These are phyloP conservation scores for Ptychochromis oligacanthus DNA, from an alignment of 2,113 vertebrate species.

Conservation along the genomic window DNA sequence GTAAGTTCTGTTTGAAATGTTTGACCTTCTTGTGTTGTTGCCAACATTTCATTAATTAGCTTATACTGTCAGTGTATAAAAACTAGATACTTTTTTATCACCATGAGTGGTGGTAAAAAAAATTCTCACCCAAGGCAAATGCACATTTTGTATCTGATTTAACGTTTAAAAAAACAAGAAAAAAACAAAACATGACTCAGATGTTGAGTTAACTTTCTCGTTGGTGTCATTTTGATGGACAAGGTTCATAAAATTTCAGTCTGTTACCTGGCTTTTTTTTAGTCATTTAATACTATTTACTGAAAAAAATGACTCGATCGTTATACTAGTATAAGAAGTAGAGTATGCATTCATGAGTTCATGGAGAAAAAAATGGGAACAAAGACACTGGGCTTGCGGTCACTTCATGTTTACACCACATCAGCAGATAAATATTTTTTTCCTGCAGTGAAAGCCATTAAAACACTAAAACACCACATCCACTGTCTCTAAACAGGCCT, in stretches of 20 bases:
- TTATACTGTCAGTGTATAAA: accelerated
- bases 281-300: accelerated
- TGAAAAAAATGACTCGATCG: neutral
- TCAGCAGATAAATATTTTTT: neutral
- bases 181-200: no score
- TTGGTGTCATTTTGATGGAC: neutral
- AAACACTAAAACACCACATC: neutral
- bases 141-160: neutral
- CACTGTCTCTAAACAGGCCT: no score
- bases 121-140: neutral
- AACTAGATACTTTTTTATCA: neutral
- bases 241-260: neutral
- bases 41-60: neutral
- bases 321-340: neutral
- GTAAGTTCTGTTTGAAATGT: neutral
- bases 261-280: neutral
- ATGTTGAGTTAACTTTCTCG: neutral
- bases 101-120: neutral
- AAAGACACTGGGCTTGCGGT: neutral
- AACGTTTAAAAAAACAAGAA: no score
- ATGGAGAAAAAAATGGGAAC: neutral
- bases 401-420: neutral
- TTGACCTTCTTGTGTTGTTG: neutral
- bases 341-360: accelerated
- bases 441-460: neutral